Evolutionary conservation across 2,888 invertebrate species (phyloP), one percentile per base, ranked within the genome.

Genomic region (Tetragnatha montana): DNA sequence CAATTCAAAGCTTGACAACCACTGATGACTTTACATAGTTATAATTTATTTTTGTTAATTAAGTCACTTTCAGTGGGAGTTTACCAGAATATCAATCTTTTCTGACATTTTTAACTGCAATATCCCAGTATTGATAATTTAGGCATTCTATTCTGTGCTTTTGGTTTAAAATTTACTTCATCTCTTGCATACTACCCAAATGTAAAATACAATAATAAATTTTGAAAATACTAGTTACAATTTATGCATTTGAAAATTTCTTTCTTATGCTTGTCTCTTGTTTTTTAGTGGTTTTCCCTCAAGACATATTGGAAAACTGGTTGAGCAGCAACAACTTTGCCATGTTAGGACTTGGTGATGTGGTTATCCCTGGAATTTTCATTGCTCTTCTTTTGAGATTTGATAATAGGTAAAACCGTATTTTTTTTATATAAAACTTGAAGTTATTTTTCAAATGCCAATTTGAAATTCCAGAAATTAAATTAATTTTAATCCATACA

Each of bases 311-410:
- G 69, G 96, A 97, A 92, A 97, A 97, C 93, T 99, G 99, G 0
- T 94, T 99, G 86, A 95, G 95, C 92, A 98, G 97, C 0, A 96
- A 95, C 92, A 99, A 99, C 94, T 98, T 99, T 94, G 99, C 99
- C 17, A 99, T 99, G 99, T 94, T 99, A 83, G 99, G 99, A 0
- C 95, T 99, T 14, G 99, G 99, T 6, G 99, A 99, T 94, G 99
- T 99, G 92, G 99, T 99, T 60, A 97, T 99, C 92, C 99, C 99
- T 6, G 99, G 99, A 91, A 99, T 99, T 93, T 99, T 99, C 94
- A 99, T 99, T 92, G 99, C 99, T 0, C 95, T 99, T 47, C 95
- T 99, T 78, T 95, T 99, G 80, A 96, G 99, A 92, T 99, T 98
- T 94, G 99, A 99, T 94, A 95, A 96, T 93, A 95, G 95, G 95